These are phyloP conservation scores for Rynchops niger DNA, from an alignment of 2,113 vertebrate genomes.

Conservation along the genomic window DNA sequence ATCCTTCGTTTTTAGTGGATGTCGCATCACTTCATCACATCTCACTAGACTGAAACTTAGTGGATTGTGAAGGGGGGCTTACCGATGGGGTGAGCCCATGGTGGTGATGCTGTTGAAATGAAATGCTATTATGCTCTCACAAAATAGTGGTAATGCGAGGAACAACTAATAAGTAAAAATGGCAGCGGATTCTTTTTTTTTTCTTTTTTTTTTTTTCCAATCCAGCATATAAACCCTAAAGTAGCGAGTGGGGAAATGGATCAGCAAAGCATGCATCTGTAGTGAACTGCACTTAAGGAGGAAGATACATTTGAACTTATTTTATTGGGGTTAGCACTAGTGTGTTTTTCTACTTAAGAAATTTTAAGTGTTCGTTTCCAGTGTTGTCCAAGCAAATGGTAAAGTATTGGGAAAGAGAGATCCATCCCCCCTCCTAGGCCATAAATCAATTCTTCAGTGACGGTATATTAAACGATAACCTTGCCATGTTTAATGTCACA, in stretches of 20 bases:
- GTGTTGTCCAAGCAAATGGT: conserved; percentile 12
- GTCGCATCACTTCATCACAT: background rate
- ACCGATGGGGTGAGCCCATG: background rate
- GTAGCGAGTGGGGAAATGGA: background rate
- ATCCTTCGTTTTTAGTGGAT: background rate
- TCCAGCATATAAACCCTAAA: background rate
- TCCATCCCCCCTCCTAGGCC: background rate
- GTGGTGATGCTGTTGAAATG: background rate
- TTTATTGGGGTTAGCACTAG: background rate
- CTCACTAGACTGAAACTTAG: background rate
- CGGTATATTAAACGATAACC: conserved; percentile 65
- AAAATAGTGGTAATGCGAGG: background rate
- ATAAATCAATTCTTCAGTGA: conserved; percentile 64
- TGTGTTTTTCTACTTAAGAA: background rate
- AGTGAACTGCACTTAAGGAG: background rate
- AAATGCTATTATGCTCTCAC: background rate
- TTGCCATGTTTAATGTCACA: conserved; percentile 71
- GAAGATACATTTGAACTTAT: background rate
- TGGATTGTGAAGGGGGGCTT: background rate
- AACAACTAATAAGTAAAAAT: background rate
- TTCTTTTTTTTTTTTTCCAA: background rate
- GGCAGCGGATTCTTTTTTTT: background rate
- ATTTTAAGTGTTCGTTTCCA: conserved; percentile 25
- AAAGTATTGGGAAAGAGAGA: background rate
- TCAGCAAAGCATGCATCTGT: background rate